Conservation (phyloP, 2,888 invertebrate genomes). For the Lepidonotus clava region DNA sequence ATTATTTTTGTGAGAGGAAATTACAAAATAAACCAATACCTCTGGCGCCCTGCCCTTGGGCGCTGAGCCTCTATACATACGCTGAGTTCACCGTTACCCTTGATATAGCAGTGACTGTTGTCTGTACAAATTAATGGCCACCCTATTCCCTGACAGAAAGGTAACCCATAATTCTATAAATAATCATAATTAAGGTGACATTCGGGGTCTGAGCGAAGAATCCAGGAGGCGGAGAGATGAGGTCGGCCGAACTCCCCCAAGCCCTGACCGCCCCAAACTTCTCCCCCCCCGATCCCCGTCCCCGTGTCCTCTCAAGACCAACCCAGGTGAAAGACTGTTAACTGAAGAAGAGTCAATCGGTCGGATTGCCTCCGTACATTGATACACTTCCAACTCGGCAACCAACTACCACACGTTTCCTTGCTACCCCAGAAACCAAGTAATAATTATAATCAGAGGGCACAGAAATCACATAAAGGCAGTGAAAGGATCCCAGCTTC, state of each 20-base stretch:
- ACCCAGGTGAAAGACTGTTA: constrained; percentile 18
- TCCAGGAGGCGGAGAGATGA: no score
- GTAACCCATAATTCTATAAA: neutral
- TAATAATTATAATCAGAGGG: neutral
- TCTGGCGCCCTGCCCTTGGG: neutral
- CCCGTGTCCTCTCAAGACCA: no score
- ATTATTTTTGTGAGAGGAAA: constrained; percentile 14
- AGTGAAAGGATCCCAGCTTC: neutral
- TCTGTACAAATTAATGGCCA: no score
- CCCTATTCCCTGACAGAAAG: neutral
- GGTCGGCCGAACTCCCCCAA: neutral
- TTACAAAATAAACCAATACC: neutral
- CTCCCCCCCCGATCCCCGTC: no score
- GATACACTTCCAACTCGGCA: no score
- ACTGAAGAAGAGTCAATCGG: no score
- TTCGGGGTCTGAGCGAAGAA: no score
- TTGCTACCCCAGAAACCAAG: no score
- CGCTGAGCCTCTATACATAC: neutral
- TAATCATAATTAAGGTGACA: no score
- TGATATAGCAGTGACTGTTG: constrained; percentile 1
- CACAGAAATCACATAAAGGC: constrained; percentile 8
- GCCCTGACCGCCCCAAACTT: neutral
- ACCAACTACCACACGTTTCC: no score
- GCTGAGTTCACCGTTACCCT: neutral
- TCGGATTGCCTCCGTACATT: no score